A percentile compares a stretch with the other conserved stretches of the same genome.
Conservation (phyloP, 2,113 vertebrate genomes). For the Lophius piscatorius region DNA sequence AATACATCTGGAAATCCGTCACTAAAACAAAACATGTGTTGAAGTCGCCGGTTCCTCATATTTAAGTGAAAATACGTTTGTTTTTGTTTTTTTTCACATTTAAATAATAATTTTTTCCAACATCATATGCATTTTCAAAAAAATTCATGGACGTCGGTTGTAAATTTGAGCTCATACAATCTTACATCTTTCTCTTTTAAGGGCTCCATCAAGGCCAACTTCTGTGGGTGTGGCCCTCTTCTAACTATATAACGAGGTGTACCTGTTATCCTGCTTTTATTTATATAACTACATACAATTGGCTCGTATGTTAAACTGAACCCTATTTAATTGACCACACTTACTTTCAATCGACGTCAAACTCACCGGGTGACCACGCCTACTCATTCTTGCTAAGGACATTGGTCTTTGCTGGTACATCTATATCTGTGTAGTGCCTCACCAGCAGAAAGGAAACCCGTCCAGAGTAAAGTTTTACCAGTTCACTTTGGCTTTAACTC, state of each 20-base stretch:
- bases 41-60: too few relatives aligned
- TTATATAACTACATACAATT: constrained; percentile 10
- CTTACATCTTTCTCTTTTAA: constrained; percentile 7
- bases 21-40: too few relatives aligned
- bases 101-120: neutral
- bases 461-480: constrained; percentile 9
- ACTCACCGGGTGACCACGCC: constrained; percentile 30
- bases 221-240: constrained; percentile 50
- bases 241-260: constrained; percentile 10
- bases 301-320: neutral
- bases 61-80: too few relatives aligned
- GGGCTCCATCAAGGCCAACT: neutral
- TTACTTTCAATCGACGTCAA: constrained; percentile 48
- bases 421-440: constrained; percentile 33
- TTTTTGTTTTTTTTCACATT: neutral
- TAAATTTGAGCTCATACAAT: too few relatives aligned
- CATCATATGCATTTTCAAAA: too few relatives aligned
- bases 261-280: constrained; percentile 14
- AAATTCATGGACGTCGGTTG: too few relatives aligned
- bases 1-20: too few relatives aligned
- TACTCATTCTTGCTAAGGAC: constrained; percentile 37
- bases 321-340: neutral
- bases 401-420: constrained; percentile 35
- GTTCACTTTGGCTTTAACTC: neutral
- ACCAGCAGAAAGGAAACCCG: constrained; percentile 23